phyloP scores from a whole-genome alignment of 1,140 invertebrate genomes.

The Drosophila parvula region DNA sequence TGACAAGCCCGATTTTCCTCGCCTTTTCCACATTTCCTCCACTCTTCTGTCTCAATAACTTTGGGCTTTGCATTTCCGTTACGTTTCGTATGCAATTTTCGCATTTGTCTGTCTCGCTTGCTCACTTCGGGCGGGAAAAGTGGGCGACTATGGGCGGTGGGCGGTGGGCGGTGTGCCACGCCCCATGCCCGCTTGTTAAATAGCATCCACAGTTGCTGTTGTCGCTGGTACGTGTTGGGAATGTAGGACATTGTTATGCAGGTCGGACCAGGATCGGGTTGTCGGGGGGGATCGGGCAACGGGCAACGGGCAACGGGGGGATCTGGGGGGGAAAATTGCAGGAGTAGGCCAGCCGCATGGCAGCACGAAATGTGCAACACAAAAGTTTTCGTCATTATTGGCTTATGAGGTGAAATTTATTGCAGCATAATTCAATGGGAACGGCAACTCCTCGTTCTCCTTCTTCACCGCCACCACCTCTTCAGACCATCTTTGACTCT shows the following conservation, averaged over 20 bases:
- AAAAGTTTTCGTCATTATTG: slow-evolving; percentile 82
- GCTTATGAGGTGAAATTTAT: slow-evolving; percentile 81
- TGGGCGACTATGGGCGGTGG: neutral
- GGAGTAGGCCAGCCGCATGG: slow-evolving; percentile 44
- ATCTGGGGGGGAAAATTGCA: slow-evolving; percentile 1
- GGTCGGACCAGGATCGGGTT: slow-evolving; percentile 38
- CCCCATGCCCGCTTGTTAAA: slow-evolving; percentile 59
- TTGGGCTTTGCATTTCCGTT: slow-evolving; percentile 62
- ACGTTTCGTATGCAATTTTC: slow-evolving; percentile 78
- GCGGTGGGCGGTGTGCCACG: slow-evolving; percentile 13
- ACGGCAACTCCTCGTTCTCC: slow-evolving; percentile 7
- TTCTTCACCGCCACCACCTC: neutral
- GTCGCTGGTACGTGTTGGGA: slow-evolving; percentile 74
- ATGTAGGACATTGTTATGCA: slow-evolving; percentile 80
- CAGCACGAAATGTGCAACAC: slow-evolving; percentile 76
- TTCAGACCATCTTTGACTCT: slow-evolving; percentile 2
- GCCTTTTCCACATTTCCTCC: slow-evolving; percentile 12
- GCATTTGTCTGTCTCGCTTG: slow-evolving; percentile 55
- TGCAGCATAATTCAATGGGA: slow-evolving; percentile 76
- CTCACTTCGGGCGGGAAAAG: neutral
- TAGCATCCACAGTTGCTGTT: slow-evolving; percentile 54
- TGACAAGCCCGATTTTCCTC: slow-evolving; percentile 37
- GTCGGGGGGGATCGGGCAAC: neutral
- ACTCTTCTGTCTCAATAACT: slow-evolving; percentile 62
- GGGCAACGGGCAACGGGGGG: slow-evolving; percentile 2